Evolutionary conservation across 2,888 invertebrate species (phyloP), one percentile per base, ranked within the genome.

Genomic region (Pegoplata infirma): DNA sequence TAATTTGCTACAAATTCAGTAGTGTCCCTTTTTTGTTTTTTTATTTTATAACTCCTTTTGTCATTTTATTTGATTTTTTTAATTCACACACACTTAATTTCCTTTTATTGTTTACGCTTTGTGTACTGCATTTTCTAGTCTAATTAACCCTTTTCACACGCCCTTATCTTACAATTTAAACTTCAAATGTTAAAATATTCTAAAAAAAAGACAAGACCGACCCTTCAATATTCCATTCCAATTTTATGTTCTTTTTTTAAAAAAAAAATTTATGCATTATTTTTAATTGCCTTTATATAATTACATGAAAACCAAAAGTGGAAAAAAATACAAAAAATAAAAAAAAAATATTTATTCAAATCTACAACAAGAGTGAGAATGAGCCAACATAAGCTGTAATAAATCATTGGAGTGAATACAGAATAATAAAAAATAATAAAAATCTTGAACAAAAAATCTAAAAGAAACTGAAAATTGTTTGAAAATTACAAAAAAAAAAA

Each of bases 141-240:
- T 79, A 79, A 79, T 75, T 75, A 79, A 75, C 61, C 71, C 66
- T 79, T 78, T 78, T 79, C 79, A 79, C 79, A 75, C 79, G 79
- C 74, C 79, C 79, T 79, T 79, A 75, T 78, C 68, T 56, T 53
- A 12, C 25, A 49, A 47, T 56, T 46, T 40, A 23, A 23, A 14
- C 25, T 44, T 21, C 12, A 44, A 53, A 28, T 0, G 6, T 28
- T n/a, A 14, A n/a, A 17, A 28, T 32, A 61, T 5, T 7, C n/a
- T 3, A 32, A 32, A 40, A 51, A 56, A 77, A 55, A 46, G 61
- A 67, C 56, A 77, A 46, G 61, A 67, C 56, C 72, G 73, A 66
- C 73, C 73, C 78, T 74, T 78, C 73, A 74, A 69, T 78, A 64
- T 44, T 53, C 7, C 14, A 36, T 12, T 10, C 7, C 44, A 64